Evolutionary conservation across 2,797 vertebrate species (phyloP), one percentile per base, ranked within the genome.

Genomic region (Xerus rutilus): DNA sequence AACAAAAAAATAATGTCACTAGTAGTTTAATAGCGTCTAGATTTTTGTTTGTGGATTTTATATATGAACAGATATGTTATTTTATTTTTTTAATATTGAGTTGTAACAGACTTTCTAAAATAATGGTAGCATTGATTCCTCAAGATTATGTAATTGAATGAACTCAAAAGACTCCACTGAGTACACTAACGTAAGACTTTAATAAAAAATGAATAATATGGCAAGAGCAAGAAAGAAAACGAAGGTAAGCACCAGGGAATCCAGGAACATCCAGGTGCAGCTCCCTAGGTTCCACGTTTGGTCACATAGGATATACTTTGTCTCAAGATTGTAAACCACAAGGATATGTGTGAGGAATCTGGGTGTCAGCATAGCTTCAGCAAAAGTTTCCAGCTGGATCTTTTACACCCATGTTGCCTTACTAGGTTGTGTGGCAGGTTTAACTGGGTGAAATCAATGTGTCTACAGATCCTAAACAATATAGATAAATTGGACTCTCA

Each of bases 161-260:
- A 32, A 45, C n/a, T 92, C 35, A 83, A 13, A 87, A 69, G 59
- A 77, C 25, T 93, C n/a, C 77, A 57, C 65, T 72, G 79, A 87
- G 72, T 52, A 47, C 20, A 84, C 54, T 72, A 88, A 77, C 28
- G 12, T 88, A 84, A 89, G 9, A 12, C 47, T 82, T 96, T 64
- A 91, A 88, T 91, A 92, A 91, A 91, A 94, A 88, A 76, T 70
- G 35, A 91, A 93, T 88, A 30, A 86, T 84, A 89, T 0, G 15
- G 23, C 70, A 73, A 85, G 43, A 86, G 83, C 7, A 65, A 85
- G 9, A 74, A 86, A 20, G 12, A 86, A 76, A 94, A 35, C 69
- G 65, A 49, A 85, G 30, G 11, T 32, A 72, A 59, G 9, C 25
- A 65, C 69, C 67, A 21, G 45, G 59, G 45, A 13, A 91, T 59